Conservation (phyloP, 2,888 invertebrate genomes). For the Drosophila rubida region DNA sequence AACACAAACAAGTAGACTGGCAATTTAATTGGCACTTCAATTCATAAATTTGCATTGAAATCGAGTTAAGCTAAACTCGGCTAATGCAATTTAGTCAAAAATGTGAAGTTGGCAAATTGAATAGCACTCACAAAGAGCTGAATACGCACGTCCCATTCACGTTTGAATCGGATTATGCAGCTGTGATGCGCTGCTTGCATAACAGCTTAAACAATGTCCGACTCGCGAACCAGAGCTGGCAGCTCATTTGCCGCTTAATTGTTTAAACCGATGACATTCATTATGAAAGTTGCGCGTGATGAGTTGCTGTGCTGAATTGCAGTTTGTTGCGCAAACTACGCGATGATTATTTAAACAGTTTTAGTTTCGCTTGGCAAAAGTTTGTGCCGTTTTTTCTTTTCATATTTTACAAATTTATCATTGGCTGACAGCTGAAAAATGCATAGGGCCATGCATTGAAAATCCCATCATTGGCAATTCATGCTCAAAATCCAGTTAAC, state of each 20-base stretch:
- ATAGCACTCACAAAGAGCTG: neutral
- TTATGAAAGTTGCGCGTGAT: constrained; percentile 31
- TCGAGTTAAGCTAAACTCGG: neutral
- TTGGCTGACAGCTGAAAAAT: constrained; percentile 37
- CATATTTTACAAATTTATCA: constrained; percentile 23
- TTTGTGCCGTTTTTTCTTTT: neutral
- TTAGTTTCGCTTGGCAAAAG: constrained; percentile 4
- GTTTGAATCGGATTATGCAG: neutral
- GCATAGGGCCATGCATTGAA: constrained; percentile 31
- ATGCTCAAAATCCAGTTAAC: constrained; percentile 26
- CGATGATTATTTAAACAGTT: constrained; percentile 48
- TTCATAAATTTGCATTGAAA: neutral
- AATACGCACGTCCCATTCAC: no score
- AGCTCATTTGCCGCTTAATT: constrained; percentile 48
- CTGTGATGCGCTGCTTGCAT: constrained; percentile 1
- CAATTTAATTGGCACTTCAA: neutral
- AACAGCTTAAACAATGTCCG: constrained; percentile 14
- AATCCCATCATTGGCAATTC: constrained; percentile 39
- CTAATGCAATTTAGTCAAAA: neutral
- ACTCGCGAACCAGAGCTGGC: constrained; percentile 22
- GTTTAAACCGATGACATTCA: constrained; percentile 41
- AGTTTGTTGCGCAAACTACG: constrained; percentile 6
- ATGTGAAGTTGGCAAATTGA: neutral
- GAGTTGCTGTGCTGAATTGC: constrained; percentile 11
- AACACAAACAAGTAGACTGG: neutral